Evolutionary conservation across 2,888 invertebrate species (phyloP).

Genomic region (Drosophila acutilabella): DNA sequence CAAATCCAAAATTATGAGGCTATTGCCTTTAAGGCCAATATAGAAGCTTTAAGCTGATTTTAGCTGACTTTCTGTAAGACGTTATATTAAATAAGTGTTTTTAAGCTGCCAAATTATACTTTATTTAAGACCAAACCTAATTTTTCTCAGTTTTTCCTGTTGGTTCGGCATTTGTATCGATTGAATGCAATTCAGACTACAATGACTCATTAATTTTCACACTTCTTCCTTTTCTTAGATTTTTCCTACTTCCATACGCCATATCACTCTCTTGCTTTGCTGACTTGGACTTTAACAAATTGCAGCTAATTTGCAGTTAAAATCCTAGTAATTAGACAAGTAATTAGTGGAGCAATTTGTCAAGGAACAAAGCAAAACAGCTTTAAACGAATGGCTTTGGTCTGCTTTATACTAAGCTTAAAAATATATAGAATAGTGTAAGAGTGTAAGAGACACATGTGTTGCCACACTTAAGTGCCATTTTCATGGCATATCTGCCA

Average conservation of each 20-base stretch:
- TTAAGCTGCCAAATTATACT: too few relatives aligned
- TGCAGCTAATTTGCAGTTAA: conserved; percentile 69
- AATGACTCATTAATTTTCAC: background rate
- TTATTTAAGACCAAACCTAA: too few relatives aligned
- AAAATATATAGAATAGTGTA: conserved; percentile 2
- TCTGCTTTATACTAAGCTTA: background rate
- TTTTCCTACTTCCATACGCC: background rate
- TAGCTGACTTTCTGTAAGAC: background rate
- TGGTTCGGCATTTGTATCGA: background rate
- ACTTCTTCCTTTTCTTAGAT: background rate
- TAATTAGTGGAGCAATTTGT: conserved; percentile 75
- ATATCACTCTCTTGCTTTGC: conserved; percentile 37
- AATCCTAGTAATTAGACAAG: conserved; percentile 79
- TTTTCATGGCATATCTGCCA: conserved; percentile 41
- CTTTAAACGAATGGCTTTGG: conserved; percentile 47
- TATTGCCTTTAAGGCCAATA: background rate
- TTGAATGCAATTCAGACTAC: background rate
- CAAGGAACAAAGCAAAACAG: conserved; percentile 37
- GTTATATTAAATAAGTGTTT: too few relatives aligned
- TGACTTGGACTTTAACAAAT: conserved; percentile 72
- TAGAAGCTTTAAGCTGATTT: background rate
- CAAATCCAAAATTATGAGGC: conserved; percentile 24
- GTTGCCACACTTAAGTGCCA: conserved; percentile 65
- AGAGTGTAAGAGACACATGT: conserved; percentile 63
- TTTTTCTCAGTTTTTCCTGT: background rate